Conservation (phyloP, 2,888 invertebrate species). For the Pyrocoelia pectoralis region DNA sequence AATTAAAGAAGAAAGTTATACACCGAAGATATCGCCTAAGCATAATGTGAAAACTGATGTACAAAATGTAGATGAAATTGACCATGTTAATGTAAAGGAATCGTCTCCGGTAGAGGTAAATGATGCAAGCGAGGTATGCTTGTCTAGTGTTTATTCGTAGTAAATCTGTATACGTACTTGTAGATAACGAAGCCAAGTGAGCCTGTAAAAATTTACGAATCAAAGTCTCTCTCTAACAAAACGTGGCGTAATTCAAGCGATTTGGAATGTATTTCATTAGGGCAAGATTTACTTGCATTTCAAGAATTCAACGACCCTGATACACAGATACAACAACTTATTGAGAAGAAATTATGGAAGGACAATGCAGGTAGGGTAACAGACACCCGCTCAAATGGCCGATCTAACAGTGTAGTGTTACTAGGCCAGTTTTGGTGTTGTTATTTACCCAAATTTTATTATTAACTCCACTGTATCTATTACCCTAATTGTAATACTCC, state of each 20-base stretch:
- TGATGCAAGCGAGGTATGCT: too few species aligned
- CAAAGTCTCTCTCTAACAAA: conserved; percentile 53
- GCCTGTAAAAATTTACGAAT: conserved; percentile 62
- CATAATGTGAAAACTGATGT: background rate
- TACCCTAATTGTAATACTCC: too few species aligned
- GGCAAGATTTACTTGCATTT: conserved; percentile 67
- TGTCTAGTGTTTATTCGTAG: too few species aligned
- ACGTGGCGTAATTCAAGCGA: conserved; percentile 70
- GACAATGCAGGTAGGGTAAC: conserved; percentile 37
- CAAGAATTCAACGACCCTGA: conserved; percentile 59
- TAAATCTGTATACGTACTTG: too few species aligned
- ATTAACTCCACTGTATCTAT: too few species aligned
- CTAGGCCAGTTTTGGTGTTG: too few species aligned
- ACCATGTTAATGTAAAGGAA: background rate
- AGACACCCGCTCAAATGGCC: too few species aligned
- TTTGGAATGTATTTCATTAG: conserved; percentile 68
- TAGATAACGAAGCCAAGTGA: conserved; percentile 46
- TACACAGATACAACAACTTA: conserved; percentile 41
- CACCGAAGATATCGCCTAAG: conserved; percentile 34
- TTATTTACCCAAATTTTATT: too few species aligned
- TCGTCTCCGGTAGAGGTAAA: background rate
- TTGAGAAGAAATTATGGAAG: conserved; percentile 44
- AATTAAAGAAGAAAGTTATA: conserved; percentile 20
- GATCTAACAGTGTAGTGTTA: too few species aligned
- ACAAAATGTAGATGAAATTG: background rate